Evolutionary conservation across 2,888 invertebrate species (phyloP).

Genomic region (Leucophora obtusa): DNA sequence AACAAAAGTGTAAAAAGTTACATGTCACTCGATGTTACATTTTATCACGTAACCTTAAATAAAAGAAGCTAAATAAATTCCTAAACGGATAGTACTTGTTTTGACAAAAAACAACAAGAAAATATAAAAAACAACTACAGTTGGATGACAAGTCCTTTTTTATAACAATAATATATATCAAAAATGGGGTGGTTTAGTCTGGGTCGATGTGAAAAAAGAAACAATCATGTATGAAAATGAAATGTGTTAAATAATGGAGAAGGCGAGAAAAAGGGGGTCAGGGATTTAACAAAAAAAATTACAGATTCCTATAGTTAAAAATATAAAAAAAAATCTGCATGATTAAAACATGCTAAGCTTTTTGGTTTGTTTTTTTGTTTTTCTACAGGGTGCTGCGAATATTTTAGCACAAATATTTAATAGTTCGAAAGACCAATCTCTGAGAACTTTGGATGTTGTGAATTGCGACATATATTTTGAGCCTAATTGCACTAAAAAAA

Average conservation of each 20-base stretch:
- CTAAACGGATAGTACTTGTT: constrained; percentile 41
- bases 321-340: neutral
- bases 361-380: neutral
- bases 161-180: neutral
- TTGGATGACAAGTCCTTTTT: constrained; percentile 30
- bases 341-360: neutral
- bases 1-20: constrained; percentile 34
- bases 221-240: neutral
- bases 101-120: constrained; percentile 13
- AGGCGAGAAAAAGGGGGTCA: neutral
- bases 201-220: constrained; percentile 1
- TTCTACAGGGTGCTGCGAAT: too few relatives aligned
- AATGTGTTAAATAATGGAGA: neutral
- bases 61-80: constrained; percentile 38
- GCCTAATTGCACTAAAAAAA: too few relatives aligned
- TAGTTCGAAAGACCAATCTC: too few relatives aligned
- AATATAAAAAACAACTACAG: neutral
- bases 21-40: constrained; percentile 56
- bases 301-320: neutral
- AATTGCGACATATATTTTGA: too few relatives aligned
- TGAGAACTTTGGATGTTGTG: too few relatives aligned
- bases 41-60: constrained; percentile 57
- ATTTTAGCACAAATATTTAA: too few relatives aligned
- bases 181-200: constrained; percentile 26
- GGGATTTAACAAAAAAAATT: neutral